Evolutionary conservation across 2,797 vertebrate species (phyloP).

Genomic region (Alosa sapidissima): DNA sequence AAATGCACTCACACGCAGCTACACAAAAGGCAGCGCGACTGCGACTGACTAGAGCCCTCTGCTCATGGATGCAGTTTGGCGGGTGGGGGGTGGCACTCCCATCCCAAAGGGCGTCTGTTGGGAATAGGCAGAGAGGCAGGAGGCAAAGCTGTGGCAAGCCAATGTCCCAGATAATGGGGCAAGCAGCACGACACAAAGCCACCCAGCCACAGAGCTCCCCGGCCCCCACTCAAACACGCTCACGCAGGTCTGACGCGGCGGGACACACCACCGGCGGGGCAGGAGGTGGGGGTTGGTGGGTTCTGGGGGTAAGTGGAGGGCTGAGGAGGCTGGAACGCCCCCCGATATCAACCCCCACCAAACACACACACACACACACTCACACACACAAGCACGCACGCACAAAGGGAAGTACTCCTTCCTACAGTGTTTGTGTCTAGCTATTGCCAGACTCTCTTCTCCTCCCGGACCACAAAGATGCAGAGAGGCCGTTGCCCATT

Average conservation of each 20-base stretch:
- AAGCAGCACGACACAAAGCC: slow-evolving; percentile 48
- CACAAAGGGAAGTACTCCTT: slow-evolving; percentile 33
- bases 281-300: slow-evolving; percentile 23
- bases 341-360: not conserved
- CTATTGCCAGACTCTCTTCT: slow-evolving; percentile 46
- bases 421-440: slow-evolving; percentile 25
- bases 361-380: not conserved
- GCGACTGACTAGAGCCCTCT: not conserved
- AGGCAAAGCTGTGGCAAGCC: slow-evolving; percentile 65
- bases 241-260: slow-evolving; percentile 56
- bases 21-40: not conserved
- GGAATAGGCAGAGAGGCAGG: slow-evolving; percentile 67
- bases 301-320: slow-evolving; percentile 45
- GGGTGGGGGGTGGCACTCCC: slow-evolving; percentile 38
- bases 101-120: slow-evolving; percentile 67
- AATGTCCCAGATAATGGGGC: slow-evolving; percentile 68
- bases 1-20: not conserved
- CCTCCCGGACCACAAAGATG: slow-evolving; percentile 45
- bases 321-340: not conserved
- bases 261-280: slow-evolving; percentile 54
- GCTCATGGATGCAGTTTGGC: not conserved
- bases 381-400: not conserved
- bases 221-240: slow-evolving; percentile 59
- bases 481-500: not conserved
- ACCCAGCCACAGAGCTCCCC: slow-evolving; percentile 63